A percentile compares a stretch with the other conserved stretches of the same genome.
These are phyloP conservation scores for Cervus canadensis DNA, from an alignment of 2,113 vertebrate species.

Conservation along the genomic window DNA sequence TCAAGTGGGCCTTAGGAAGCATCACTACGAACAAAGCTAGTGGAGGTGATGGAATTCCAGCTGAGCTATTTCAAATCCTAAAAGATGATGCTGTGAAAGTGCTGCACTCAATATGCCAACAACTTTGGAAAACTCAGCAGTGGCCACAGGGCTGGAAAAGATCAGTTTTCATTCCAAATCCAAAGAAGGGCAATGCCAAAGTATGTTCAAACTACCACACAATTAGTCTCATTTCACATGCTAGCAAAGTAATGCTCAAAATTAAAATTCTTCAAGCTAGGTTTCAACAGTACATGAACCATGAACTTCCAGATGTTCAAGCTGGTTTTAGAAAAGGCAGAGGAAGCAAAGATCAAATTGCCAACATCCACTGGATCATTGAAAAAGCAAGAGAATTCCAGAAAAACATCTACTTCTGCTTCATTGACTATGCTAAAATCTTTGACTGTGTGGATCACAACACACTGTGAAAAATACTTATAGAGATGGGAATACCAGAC, in stretches of 20 bases:
- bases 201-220: background rate
- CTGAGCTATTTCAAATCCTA: background rate
- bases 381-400: background rate
- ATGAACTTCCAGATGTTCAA: background rate
- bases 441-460: background rate
- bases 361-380: background rate
- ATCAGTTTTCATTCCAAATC: background rate
- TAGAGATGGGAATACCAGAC: background rate
- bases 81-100: background rate
- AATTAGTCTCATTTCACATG: background rate
- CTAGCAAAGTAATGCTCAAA: background rate
- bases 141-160: background rate
- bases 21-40: background rate
- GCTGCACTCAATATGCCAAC: background rate
- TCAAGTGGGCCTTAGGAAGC: background rate
- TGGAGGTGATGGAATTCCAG: background rate
- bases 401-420: background rate
- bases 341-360: background rate
- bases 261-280: background rate
- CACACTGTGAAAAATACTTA: background rate
- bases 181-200: background rate
- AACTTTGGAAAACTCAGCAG: background rate
- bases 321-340: background rate
- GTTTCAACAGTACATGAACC: background rate
- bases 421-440: background rate